These are phyloP conservation scores for Cyprinodon diabolis DNA, from an alignment of 2,797 vertebrate species.

Conservation along the genomic window DNA sequence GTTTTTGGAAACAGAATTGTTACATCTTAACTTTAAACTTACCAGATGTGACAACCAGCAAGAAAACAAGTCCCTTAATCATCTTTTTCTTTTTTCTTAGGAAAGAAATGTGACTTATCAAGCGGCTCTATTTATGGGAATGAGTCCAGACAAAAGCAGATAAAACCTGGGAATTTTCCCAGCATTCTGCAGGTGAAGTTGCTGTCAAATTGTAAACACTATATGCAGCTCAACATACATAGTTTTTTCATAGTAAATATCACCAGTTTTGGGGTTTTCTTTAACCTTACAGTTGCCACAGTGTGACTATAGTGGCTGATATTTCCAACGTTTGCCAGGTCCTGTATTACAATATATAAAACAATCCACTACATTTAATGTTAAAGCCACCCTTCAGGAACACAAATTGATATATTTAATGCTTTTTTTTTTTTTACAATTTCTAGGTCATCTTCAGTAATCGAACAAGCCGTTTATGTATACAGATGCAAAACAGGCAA, in stretches of 20 bases:
- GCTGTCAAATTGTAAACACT: background rate
- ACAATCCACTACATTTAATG: background rate
- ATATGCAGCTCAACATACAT: background rate
- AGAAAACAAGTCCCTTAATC: slow-evolving; percentile 46
- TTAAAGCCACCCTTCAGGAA: background rate
- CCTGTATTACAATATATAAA: background rate
- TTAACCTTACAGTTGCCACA: background rate
- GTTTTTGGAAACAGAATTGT: background rate
- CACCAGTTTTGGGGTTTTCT: background rate
- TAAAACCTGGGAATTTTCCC: slow-evolving; percentile 50
- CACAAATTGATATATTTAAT: too few species aligned
- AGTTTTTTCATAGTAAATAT: background rate
- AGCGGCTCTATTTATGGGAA: slow-evolving; percentile 45
- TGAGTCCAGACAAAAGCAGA: slow-evolving; percentile 22
- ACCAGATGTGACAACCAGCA: slow-evolving; percentile 60
- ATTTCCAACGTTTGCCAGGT: background rate
- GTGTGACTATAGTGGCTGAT: background rate
- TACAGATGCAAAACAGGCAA: too few species aligned
- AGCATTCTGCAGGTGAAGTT: slow-evolving; percentile 45
- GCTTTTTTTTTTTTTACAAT: too few species aligned
- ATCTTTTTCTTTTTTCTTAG: slow-evolving; percentile 37
- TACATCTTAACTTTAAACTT: slow-evolving; percentile 28
- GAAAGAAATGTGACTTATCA: slow-evolving; percentile 19
- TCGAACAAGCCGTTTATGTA: too few species aligned
- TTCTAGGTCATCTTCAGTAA: too few species aligned